phyloP scores from a whole-genome alignment of 1,140 invertebrate species.

The Gonioctena quinquepunctata region DNA sequence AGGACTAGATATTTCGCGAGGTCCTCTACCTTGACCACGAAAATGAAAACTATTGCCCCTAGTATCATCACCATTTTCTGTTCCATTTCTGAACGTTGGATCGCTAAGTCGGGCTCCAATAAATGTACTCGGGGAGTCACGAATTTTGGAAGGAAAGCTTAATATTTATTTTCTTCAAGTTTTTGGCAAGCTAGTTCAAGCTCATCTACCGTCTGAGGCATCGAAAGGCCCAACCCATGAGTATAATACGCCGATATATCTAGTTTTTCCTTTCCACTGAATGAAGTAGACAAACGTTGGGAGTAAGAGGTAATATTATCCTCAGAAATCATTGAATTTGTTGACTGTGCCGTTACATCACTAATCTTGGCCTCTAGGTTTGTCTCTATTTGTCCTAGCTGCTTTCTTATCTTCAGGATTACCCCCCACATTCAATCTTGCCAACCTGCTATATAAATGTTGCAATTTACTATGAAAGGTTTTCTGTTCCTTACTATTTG shows the following conservation, averaged over 20 bases:
- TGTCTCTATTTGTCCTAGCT: no score
- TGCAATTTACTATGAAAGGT: no score
- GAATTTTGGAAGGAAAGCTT: background rate
- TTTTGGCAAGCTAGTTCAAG: background rate
- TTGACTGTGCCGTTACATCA: no score
- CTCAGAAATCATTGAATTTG: no score
- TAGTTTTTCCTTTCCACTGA: conserved; percentile 34
- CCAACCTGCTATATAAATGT: no score
- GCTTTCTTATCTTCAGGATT: no score
- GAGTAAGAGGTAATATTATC: conserved; percentile 42
- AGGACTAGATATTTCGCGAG: background rate
- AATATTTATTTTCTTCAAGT: background rate
- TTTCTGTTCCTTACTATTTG: no score
- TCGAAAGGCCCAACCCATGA: background rate
- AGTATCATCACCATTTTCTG: background rate
- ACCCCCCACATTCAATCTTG: no score
- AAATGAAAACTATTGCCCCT: background rate
- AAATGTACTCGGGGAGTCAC: background rate
- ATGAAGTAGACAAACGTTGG: conserved; percentile 32
- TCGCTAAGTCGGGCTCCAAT: conserved; percentile 17
- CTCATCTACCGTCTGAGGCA: background rate
- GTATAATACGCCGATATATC: conserved; percentile 36
- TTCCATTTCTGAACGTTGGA: background rate
- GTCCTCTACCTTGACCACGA: background rate
- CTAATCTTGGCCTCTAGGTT: no score